A percentile compares a stretch with the other conserved stretches of the same genome.
phyloP scores from a whole-genome alignment of 2,797 vertebrate species.

The Sebastiscus albofasciatus region DNA sequence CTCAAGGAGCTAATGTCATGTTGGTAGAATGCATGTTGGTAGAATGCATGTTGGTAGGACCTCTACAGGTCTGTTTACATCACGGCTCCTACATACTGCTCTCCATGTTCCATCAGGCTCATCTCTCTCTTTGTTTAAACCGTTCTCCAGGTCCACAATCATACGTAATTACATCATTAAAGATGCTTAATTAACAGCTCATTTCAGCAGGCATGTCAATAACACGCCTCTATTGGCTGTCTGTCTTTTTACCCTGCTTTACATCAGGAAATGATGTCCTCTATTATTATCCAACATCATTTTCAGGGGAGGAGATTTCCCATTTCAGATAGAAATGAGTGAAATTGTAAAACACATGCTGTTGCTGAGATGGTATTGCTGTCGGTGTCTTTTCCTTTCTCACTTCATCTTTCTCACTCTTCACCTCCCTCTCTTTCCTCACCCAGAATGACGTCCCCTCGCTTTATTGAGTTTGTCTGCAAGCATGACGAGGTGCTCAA shows the following conservation, averaged over 20 bases:
- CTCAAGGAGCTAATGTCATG: not conserved
- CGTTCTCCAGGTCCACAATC: no score
- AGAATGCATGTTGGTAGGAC: no score
- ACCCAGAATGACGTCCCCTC: slow-evolving; percentile 95
- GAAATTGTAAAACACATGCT: not conserved
- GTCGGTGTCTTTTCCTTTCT: not conserved
- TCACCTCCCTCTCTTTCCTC: slow-evolving; percentile 15
- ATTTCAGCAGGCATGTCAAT: no score
- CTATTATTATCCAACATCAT: not conserved
- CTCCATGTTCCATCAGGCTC: not conserved
- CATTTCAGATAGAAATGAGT: not conserved
- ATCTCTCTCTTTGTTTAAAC: no score
- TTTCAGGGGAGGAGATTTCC: not conserved
- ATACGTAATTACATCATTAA: no score
- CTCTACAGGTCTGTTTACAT: not conserved
- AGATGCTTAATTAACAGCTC: no score
- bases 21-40: no score
- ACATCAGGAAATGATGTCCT: not conserved
- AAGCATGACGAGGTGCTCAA: slow-evolving; percentile 98
- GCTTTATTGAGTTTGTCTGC: slow-evolving; percentile 99
- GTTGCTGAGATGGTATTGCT: not conserved
- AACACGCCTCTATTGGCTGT: no score
- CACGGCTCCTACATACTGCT: not conserved
- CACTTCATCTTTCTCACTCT: not conserved
- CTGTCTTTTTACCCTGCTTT: not conserved